These are phyloP conservation scores for Lerema accius DNA, from an alignment of 1,140 invertebrate genomes.

Conservation along the genomic window DNA sequence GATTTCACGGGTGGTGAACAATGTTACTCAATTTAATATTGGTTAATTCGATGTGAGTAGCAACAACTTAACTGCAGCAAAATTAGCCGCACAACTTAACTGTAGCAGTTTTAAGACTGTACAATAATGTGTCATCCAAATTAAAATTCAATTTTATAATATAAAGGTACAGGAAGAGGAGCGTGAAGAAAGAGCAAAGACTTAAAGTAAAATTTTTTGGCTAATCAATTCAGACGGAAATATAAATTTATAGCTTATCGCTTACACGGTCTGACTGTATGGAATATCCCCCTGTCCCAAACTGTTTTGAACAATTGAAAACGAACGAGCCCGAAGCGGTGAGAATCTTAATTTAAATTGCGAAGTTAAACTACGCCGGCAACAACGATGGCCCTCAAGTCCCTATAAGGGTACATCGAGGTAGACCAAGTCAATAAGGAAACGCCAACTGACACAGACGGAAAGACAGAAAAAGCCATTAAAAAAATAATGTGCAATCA, in stretches of 20 bases:
- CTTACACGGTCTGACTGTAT: not conserved
- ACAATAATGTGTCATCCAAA: too few relatives aligned
- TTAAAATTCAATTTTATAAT: too few relatives aligned
- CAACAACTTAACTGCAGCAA: too few relatives aligned
- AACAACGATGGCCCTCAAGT: not conserved
- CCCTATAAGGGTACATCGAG: conserved; percentile 22
- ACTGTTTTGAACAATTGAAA: not conserved
- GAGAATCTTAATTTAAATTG: conserved; percentile 14
- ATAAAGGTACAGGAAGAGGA: too few relatives aligned
- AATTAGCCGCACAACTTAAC: too few relatives aligned
- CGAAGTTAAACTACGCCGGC: conserved; percentile 15
- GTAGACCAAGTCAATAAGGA: conserved; percentile 23
- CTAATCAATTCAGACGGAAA: too few relatives aligned
- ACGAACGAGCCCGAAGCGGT: conserved; percentile 1
- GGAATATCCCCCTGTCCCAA: not conserved
- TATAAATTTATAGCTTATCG: not conserved
- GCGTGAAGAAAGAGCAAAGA: too few relatives aligned
- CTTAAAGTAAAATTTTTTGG: too few relatives aligned
- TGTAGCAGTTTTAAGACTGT: too few relatives aligned
- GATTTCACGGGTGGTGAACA: not conserved
- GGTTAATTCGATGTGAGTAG: too few relatives aligned
- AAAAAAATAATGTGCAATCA: conserved; percentile 15
- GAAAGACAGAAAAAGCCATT: conserved; percentile 33
- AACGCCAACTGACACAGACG: conserved; percentile 5
- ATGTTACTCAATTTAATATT: too few relatives aligned